These are phyloP conservation scores for Chloroclysta siterata DNA, from an alignment of 2,888 invertebrate species.

Conservation along the genomic window DNA sequence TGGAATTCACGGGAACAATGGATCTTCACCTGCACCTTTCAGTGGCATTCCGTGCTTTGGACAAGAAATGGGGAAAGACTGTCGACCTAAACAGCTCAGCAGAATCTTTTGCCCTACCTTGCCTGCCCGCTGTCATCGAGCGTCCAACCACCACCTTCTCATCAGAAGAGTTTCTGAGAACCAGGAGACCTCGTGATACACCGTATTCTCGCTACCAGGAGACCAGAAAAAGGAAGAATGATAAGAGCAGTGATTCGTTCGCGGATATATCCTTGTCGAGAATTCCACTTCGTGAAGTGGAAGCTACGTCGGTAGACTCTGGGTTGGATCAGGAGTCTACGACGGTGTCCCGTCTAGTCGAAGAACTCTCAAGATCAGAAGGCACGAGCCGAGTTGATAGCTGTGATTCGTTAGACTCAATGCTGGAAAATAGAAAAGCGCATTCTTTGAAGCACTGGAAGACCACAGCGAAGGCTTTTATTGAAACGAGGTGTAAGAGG, in stretches of 20 bases:
- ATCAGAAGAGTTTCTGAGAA: conserved; percentile 60
- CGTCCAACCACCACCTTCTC: conserved; percentile 58
- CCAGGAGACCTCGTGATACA: conserved; percentile 45
- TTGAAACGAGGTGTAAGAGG: conserved; percentile 42
- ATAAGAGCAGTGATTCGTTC: conserved; percentile 53
- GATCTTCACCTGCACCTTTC: conserved; percentile 66
- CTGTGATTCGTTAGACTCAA: conserved; percentile 38
- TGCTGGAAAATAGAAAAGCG: conserved; percentile 31
- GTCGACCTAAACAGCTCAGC: conserved; percentile 58
- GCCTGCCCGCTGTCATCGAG: conserved; percentile 57
- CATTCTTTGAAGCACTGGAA: conserved; percentile 42
- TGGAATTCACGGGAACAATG: conserved; percentile 47
- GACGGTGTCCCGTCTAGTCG: conserved; percentile 30
- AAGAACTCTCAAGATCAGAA: conserved; percentile 25
- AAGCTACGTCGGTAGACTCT: conserved; percentile 36
- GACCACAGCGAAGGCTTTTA: conserved; percentile 39
- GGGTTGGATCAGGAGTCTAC: conserved; percentile 31
- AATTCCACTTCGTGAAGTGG: conserved; percentile 45
- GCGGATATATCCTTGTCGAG: conserved; percentile 56
- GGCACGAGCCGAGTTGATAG: conserved; percentile 11
- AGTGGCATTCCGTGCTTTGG: conserved; percentile 61
- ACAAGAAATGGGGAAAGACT: conserved; percentile 64
- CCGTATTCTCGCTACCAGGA: conserved; percentile 49
- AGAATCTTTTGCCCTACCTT: conserved; percentile 41
- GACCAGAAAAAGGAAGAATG: conserved; percentile 37